Evolutionary conservation across 2,113 vertebrate genomes (phyloP), one percentile per base, ranked within the genome.

Genomic region (Ciconia boyciana): DNA sequence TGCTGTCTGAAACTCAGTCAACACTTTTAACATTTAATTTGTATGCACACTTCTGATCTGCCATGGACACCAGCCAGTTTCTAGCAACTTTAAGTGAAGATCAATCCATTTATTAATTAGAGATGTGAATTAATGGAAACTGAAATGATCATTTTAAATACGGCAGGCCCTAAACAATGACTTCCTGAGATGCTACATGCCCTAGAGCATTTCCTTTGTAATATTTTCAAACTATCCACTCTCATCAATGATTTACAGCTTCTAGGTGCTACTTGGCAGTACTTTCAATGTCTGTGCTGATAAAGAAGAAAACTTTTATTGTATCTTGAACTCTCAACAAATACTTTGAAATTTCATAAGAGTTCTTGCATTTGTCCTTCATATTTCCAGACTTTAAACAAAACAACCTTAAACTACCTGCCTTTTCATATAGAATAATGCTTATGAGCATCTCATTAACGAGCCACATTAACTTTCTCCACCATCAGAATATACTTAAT

Each of bases 21-120:
- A 26, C 5, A 9, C 10, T 29, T 87, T 34, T 32, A 69, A 31
- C 34, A 13, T 20, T 66, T 84, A n/a, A 90, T 95, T 41, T 66
- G 29, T 51, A 82, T 58, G 82, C 87, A 87, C 22, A 7, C 49
- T 54, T 92, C 43, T 79, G 87, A n/a, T 36, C 20, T 68, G 58
- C 81, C 44, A 17, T 36, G 91, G 96, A 88, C 87, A 94, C 46
- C 69, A 68, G 82, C 75, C 87, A 92, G 55, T 68, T 80, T 71
- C 61, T 18, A 85, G 39, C 61, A 75, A 69, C 39, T 29, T 21
- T 3, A 55, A 79, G 62, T 60, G 71, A 51, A 78, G 51, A 87
- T 36, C 57, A 91, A 46, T 88, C 66, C 55, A 83, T 94, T 94
- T 95, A 55, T 32, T 95, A 93, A 95, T 94, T 90, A 94, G 48